Evolutionary conservation across 2,113 vertebrate genomes (phyloP).

Genomic region (Poeciliopsis prolifica): DNA sequence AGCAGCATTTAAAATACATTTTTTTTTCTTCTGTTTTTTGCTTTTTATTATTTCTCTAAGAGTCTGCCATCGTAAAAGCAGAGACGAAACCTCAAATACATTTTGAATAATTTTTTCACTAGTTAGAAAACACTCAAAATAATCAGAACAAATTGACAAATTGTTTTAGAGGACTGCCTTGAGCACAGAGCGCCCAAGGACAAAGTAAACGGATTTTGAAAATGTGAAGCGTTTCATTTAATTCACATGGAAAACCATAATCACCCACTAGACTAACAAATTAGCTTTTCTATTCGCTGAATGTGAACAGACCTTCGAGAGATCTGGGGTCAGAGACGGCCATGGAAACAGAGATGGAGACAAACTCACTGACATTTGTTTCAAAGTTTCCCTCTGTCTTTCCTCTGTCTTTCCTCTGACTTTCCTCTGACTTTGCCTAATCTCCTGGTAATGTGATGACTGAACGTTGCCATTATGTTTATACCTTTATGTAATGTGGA

Average conservation of each 20-base stretch:
- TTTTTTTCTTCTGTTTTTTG: too few species aligned
- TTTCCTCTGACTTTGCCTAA: not conserved
- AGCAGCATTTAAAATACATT: not conserved
- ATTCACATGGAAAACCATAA: not conserved
- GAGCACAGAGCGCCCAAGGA: not conserved
- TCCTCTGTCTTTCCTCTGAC: not conserved
- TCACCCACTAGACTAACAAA: not conserved
- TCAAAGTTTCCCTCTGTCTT: not conserved
- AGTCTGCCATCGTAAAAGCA: not conserved
- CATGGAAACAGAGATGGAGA: too few species aligned
- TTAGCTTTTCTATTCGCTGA: not conserved
- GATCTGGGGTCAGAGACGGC: not conserved
- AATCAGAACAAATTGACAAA: not conserved
- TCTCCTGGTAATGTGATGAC: too few species aligned
- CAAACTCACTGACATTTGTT: not conserved
- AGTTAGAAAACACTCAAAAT: not conserved
- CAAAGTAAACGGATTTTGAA: not conserved
- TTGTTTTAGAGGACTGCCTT: not conserved
- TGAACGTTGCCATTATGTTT: too few species aligned
- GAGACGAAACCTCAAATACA: not conserved
- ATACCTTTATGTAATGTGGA: too few species aligned
- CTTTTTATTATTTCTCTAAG: not conserved
- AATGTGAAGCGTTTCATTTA: not conserved
- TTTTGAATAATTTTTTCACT: not conserved
- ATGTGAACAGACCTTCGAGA: not conserved